Percentiles rank a stretch among this genome's conserved stretches.
phyloP scores from a whole-genome alignment of 2,888 invertebrate genomes.

The Lithosia quadra region DNA sequence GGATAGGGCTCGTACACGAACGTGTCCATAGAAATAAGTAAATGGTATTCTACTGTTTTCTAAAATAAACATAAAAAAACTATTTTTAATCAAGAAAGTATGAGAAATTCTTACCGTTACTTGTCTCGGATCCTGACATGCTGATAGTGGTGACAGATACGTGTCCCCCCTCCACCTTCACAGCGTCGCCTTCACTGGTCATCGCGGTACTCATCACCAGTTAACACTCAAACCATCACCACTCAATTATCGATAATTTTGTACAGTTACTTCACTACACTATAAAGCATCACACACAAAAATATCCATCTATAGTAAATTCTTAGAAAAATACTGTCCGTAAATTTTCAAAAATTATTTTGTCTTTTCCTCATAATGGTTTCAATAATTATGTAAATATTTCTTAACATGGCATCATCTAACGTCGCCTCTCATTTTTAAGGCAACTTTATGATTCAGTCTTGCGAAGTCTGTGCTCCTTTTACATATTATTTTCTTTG shows the following conservation, averaged over 20 bases:
- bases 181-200: slow-evolving; percentile 80
- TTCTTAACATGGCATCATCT: slow-evolving; percentile 69
- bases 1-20: neutral
- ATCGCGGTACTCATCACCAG: slow-evolving; percentile 70
- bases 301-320: slow-evolving; percentile 55
- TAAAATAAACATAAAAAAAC: too few species aligned
- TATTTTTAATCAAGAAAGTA: neutral
- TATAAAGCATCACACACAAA: slow-evolving; percentile 66
- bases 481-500: slow-evolving; percentile 63
- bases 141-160: slow-evolving; percentile 94
- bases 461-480: slow-evolving; percentile 58
- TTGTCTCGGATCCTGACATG: slow-evolving; percentile 87
- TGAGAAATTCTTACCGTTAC: slow-evolving; percentile 78
- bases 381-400: slow-evolving; percentile 61
- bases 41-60: neutral
- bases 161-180: slow-evolving; percentile 86
- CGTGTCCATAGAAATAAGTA: too few species aligned
- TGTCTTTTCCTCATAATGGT: slow-evolving; percentile 62
- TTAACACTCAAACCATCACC: slow-evolving; percentile 64
- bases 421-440: slow-evolving; percentile 71
- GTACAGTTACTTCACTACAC: slow-evolving; percentile 71
- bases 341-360: slow-evolving; percentile 63
- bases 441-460: slow-evolving; percentile 77
- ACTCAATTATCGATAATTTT: slow-evolving; percentile 65
- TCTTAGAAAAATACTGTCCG: slow-evolving; percentile 66